A percentile compares a stretch with the other conserved stretches of the same genome.
These are phyloP conservation scores for Dermatophagoides farinae DNA, from an alignment of 1,140 invertebrate genomes.

Conservation along the genomic window DNA sequence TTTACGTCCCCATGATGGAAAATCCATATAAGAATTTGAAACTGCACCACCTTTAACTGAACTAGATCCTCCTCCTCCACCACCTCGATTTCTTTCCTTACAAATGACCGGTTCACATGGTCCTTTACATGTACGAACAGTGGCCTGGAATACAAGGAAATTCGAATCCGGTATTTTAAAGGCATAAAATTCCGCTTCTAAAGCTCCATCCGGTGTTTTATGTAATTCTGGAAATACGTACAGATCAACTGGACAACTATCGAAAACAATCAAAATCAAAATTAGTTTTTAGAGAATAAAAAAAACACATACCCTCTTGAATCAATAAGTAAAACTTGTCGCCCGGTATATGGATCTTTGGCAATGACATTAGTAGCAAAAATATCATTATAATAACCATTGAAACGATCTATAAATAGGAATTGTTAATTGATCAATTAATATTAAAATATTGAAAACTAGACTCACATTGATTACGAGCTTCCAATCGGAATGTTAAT, in stretches of 20 bases:
- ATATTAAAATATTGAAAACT: background rate
- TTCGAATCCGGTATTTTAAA: conserved; percentile 88
- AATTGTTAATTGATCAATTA: background rate
- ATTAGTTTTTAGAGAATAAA: background rate
- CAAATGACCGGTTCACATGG: conserved; percentile 54
- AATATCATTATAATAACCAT: conserved; percentile 38
- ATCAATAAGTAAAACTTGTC: conserved; percentile 71
- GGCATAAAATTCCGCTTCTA: conserved; percentile 75
- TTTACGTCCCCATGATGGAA: conserved; percentile 21
- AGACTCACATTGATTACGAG: conserved; percentile 69
- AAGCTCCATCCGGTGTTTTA: conserved; percentile 53
- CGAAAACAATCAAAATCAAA: background rate
- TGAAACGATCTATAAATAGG: conserved; percentile 19
- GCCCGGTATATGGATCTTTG: conserved; percentile 68
- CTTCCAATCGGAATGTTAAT: conserved; percentile 64
- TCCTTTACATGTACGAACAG: conserved; percentile 61
- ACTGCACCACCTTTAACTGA: conserved; percentile 5
- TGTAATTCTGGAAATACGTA: conserved; percentile 77
- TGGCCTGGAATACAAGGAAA: conserved; percentile 78
- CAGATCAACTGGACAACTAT: conserved; percentile 66
- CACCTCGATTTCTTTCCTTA: background rate
- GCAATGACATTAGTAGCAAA: conserved; percentile 84
- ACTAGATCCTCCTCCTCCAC: background rate
- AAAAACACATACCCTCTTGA: conserved; percentile 45
- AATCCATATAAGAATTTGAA: background rate